phyloP scores from a whole-genome alignment of 2,113 vertebrate genomes.

The Mus spicilegus region DNA sequence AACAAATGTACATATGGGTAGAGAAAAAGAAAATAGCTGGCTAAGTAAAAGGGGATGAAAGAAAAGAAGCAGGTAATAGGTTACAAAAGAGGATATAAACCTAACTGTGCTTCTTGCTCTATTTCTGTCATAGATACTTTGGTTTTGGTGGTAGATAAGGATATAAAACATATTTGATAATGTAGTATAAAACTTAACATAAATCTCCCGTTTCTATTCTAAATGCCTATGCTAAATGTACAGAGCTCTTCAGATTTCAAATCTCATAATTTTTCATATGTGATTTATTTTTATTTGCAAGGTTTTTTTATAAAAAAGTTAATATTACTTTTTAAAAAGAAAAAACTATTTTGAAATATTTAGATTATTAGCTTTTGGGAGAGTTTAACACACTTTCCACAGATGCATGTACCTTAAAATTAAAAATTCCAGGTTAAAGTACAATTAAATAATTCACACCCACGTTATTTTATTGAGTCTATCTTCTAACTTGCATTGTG shows the following conservation, averaged over 20 bases:
- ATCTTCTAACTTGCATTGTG: conserved; percentile 54
- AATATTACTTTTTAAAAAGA: not conserved
- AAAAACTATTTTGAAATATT: not conserved
- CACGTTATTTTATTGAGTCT: conserved; percentile 46
- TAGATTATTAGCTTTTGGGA: not conserved
- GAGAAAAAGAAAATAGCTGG: not conserved
- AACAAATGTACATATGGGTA: not conserved
- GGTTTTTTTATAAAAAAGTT: not conserved
- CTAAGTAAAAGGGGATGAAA: not conserved
- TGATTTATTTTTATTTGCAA: not conserved
- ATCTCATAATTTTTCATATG: not conserved
- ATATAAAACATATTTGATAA: not conserved
- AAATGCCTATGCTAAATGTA: not conserved
- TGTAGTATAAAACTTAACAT: not conserved
- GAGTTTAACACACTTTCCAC: conserved; percentile 13
- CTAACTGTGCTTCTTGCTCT: not conserved
- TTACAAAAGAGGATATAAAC: not conserved
- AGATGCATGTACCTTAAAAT: not conserved
- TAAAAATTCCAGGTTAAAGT: conserved; percentile 31
- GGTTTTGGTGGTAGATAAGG: not conserved
- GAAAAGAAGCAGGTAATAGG: too few species aligned
- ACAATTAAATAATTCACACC: conserved; percentile 34
- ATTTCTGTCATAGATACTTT: not conserved
- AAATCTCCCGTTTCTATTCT: too few species aligned
- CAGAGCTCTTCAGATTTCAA: not conserved